Conservation (phyloP, 2,113 vertebrate species). For the Addax nasomaculatus region DNA sequence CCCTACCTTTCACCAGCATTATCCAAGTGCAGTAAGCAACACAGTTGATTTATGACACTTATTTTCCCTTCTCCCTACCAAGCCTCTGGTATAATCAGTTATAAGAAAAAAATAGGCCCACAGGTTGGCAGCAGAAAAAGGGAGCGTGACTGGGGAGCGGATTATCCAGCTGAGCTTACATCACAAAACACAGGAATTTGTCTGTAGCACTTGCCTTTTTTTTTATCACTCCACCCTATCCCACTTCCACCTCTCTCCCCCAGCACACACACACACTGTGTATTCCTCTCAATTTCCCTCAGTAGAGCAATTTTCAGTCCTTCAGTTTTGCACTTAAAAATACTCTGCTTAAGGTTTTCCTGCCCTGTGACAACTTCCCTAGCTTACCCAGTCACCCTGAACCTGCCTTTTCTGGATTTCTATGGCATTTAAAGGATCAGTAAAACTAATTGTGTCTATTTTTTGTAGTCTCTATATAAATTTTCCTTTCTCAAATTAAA, state of each 20-base stretch:
- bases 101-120: not conserved
- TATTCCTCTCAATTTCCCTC: not conserved
- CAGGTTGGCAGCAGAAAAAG: not conserved
- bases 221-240: not conserved
- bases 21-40: not conserved
- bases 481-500: not conserved
- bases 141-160: not conserved
- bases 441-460: not conserved
- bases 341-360: not conserved
- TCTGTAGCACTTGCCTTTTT: not conserved
- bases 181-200: not conserved
- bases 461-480: not conserved
- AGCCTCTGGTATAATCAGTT: not conserved
- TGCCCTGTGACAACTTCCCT: not conserved
- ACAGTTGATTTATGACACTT: not conserved
- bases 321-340: not conserved
- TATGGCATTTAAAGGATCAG: not conserved
- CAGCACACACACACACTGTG: accelerated
- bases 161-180: not conserved
- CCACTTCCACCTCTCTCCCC: not conserved
- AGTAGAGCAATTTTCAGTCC: not conserved
- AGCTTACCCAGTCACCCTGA: not conserved
- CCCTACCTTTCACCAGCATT: not conserved
- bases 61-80: not conserved
- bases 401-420: not conserved